Evolutionary conservation across 64 coral and sea anemone species (phyloP), one percentile per base, ranked within the genome.

Genomic region (Hydrozoanthus tunicans): DNA sequence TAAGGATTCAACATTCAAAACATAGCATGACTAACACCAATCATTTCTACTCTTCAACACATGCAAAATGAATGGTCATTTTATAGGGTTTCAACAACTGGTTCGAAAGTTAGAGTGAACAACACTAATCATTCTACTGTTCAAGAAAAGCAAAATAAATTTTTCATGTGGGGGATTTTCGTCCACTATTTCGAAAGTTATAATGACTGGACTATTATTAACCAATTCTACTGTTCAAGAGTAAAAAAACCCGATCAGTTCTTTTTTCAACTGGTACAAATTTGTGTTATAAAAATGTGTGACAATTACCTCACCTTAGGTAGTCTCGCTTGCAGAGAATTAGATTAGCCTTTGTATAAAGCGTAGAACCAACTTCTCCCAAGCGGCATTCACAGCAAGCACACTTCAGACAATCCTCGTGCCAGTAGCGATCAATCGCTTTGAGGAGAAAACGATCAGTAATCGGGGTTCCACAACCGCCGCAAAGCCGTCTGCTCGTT

Each of bases 341-440:
- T 54, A 99, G 59, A 51, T 95, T 95, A 24, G 97, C 97, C 80
- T 99, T 99, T 0, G 94, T 95, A 80, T 99, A 99, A 6, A 99
- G 58, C 6, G 97, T 99, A 3, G 94, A 95, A 3, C 97, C 97
- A 74, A 99, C 97, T 78, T 99, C 97, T 5, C 97, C 97, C 0
- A 99, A 66, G 5, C 97, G 91, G 59, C 97, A 99, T n/a, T 99
- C 97, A 51, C 97, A 99, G 54, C 97, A 99, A 6, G 92, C 94
- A 60, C 97, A 99, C 76, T 99, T 99, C 58, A 99, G 70, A 63
- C 97, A 99, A 4, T 99, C 97, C 64, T 99, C 97, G 53, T 99
- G 97, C 97, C 97, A 99, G 26, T 92, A 95, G 6, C 94, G 83
- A 62, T 99, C 94, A 3, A 99, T 85, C 1, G 97, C 97, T 67